These are phyloP conservation scores for Micrastur ruficollis DNA, from an alignment of 2,797 vertebrate species.

Conservation along the genomic window DNA sequence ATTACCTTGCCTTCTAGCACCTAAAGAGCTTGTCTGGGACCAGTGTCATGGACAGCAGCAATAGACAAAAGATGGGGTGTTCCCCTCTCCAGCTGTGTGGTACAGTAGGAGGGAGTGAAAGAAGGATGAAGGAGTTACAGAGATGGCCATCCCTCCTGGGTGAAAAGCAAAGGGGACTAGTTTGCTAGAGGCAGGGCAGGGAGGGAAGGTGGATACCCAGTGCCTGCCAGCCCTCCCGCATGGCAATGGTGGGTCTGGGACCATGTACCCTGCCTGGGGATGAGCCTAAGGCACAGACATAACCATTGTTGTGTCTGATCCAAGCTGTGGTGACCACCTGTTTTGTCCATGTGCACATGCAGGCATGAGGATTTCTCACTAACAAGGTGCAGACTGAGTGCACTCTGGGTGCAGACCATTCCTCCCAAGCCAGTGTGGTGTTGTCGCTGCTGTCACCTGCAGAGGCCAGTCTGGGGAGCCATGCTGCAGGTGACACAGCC, in stretches of 20 bases:
- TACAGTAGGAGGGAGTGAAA: background rate
- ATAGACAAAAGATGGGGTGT: background rate
- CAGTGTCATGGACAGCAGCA: background rate
- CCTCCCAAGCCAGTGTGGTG: background rate
- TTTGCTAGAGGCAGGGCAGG: background rate
- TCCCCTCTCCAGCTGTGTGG: background rate
- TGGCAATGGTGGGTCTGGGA: background rate
- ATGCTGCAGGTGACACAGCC: background rate
- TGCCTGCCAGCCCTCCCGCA: background rate
- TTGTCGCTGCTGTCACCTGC: background rate
- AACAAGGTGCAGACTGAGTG: background rate
- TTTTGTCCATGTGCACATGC: background rate
- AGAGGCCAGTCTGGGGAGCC: background rate
- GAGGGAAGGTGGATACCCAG: background rate
- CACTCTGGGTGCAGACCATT: background rate
- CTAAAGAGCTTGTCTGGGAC: background rate
- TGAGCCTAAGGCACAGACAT: background rate
- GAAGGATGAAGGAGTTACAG: background rate
- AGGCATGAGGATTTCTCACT: background rate
- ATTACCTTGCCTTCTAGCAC: background rate
- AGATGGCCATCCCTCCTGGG: background rate
- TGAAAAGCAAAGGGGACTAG: background rate
- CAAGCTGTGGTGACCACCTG: background rate
- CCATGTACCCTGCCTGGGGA: background rate
- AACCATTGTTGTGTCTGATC: background rate